These are phyloP conservation scores for Cancer borealis DNA, from an alignment of 2,888 invertebrate species.

Conservation along the genomic window DNA sequence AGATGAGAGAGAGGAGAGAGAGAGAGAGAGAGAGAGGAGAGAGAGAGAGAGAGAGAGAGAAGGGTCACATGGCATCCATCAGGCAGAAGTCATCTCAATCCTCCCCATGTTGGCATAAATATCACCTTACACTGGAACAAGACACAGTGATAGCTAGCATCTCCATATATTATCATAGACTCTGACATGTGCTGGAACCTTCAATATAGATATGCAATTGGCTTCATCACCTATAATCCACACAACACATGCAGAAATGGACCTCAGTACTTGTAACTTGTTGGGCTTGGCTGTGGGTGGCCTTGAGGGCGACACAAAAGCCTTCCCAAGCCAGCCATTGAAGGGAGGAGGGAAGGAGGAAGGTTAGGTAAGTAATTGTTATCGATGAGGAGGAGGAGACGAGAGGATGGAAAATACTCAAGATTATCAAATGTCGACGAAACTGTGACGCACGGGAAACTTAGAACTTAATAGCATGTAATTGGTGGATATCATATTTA, in stretches of 20 bases:
- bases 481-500: no score
- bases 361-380: neutral
- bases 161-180: neutral
- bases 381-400: neutral
- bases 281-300: neutral
- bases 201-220: neutral
- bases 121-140: neutral
- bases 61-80: no score
- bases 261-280: neutral
- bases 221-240: neutral
- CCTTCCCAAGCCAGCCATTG: neutral
- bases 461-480: no score
- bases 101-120: neutral
- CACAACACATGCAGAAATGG: neutral
- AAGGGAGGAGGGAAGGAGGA: neutral
- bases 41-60: no score
- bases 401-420: no score
- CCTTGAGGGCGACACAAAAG: neutral
- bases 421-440: no score
- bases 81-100: no score
- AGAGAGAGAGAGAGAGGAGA: neutral
- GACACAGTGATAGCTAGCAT: neutral
- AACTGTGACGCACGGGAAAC: no score
- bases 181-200: neutral
- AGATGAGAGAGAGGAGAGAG: constrained; percentile 52